Base-by-base conservation (phyloP, 2,797 vertebrate genomes). In the Todus mexicanus region DNA sequence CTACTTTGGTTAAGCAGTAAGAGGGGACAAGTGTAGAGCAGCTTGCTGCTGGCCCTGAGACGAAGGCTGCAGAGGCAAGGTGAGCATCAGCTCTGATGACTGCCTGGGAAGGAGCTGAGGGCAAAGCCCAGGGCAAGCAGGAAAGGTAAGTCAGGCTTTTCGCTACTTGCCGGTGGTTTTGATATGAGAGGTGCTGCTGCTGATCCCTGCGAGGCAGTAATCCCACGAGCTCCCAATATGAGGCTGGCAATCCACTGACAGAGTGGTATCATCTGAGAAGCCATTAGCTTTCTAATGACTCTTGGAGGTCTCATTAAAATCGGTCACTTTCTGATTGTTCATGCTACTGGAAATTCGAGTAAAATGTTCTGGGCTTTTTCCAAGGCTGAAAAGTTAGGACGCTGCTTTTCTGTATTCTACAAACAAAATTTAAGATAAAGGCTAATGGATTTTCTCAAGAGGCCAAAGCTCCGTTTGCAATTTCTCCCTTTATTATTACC, bases 281-380 rank as follows among this genome's bases (percentile, higher is more conserved):
- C 66, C 66, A 91, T 93, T 95, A 92, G 56, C 90, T 94, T 92
- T 77, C 79, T 91, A 89, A 84, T 75, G 91, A 35, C 72, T 93
- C 85, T 79, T 92, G 66, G 89, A 94, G 79, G 63, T 70, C 80
- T 93, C 85, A 76, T 95, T 95, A 92, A 91, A 89, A 73, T 9
- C 1, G 29, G 80, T 94, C 87, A 84, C 80, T 94, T 81, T 86
- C 60, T 90, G 85, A 84, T 84, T 84, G 83, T 66, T 93, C 85
- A 78, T 45, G 72, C 84, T 64, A 72, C 64, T 88, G 71, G 85
- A 94, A 92, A 88, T 88, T 50, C 86, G 31, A 77, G 23, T 21
- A 64, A 95, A 94, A 50, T 0, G 0, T 72, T 69, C 27, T 35
- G n/a, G 47, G 47, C 13, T 89, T 93, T 92, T 94, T 83, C 66